Evolutionary conservation across 2,888 invertebrate genomes (phyloP).

Genomic region (Ormyrus pomaceus): DNA sequence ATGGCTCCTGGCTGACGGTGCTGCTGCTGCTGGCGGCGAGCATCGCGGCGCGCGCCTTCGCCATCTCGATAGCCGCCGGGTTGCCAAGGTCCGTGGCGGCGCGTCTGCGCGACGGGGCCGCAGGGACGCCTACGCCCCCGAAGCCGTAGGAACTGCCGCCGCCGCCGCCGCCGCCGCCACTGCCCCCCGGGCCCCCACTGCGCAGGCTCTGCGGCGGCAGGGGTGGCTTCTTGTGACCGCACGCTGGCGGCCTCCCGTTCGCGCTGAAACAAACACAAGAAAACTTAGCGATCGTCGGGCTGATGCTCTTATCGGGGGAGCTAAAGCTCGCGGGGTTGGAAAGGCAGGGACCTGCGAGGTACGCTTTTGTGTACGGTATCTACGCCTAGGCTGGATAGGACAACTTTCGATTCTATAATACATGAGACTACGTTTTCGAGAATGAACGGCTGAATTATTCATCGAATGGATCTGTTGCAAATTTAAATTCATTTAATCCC

Average conservation of each 20-base stretch:
- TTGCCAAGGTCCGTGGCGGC: slow-evolving; percentile 74
- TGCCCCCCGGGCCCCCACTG: slow-evolving; percentile 55
- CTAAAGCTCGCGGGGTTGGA: not conserved
- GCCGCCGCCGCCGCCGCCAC: slow-evolving; percentile 71
- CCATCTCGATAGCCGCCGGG: slow-evolving; percentile 75
- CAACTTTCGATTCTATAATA: too few species aligned
- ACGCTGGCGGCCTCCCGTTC: slow-evolving; percentile 74
- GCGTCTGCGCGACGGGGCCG: slow-evolving; percentile 74
- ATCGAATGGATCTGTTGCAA: too few species aligned
- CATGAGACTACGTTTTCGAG: too few species aligned
- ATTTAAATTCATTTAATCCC: too few species aligned
- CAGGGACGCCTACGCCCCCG: slow-evolving; percentile 66
- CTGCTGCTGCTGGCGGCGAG: slow-evolving; percentile 63
- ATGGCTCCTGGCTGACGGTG: slow-evolving; percentile 42
- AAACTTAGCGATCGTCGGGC: not conserved
- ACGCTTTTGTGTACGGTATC: too few species aligned
- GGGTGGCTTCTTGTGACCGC: slow-evolving; percentile 72
- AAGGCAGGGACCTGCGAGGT: too few species aligned
- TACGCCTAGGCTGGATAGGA: too few species aligned
- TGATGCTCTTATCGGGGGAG: not conserved
- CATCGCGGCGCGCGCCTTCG: slow-evolving; percentile 74
- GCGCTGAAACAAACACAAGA: slow-evolving; percentile 60
- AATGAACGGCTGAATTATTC: too few species aligned
- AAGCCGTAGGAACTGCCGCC: slow-evolving; percentile 63
- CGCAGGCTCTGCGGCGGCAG: slow-evolving; percentile 62